Evolutionary conservation across 2,888 invertebrate genomes (phyloP), one percentile per base, ranked within the genome.

Genomic region (Morpho achilles): DNA sequence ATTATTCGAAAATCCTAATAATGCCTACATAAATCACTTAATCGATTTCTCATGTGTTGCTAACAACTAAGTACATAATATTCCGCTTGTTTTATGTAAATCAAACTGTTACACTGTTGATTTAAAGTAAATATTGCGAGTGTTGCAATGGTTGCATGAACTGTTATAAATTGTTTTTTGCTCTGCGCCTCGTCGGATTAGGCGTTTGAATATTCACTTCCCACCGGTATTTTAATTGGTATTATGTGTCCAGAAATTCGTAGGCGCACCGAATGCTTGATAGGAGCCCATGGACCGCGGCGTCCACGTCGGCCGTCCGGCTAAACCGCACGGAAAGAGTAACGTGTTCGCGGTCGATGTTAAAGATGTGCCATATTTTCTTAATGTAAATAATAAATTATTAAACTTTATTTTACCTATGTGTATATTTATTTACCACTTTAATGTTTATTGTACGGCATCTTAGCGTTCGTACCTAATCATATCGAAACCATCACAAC

Each of bases 201-300:
- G 63, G 55, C 80, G 79, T 43, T 79, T 76, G 78, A 85, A 84
- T 84, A 84, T 81, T 78, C 83, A 82, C 77, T 87, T 88, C 89
- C 89, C 89, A 89, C 89, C 89, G 89, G 85, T 89, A 88, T 87
- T 85, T 82, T 89, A 86, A 90, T 90, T 90, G 89, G 89, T 87
- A 86, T 86, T 85, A 84, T 80, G 50, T 54, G 45, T 45, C 55
- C 77, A 77, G 67, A 84, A 84, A 83, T 70, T 82, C 45, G 60
- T 60, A 59, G 59, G 64, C 61, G 65, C 64, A 64, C 56, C 50
- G 59, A 59, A 60, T 60, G 57, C 62, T 64, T 40, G 53, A 47
- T 39, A 40, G 47, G 23, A 22, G 22, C 64, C 67, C 59, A 64
- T 77, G 8, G 53, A 32, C 32, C 32, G 32, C 32, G 32, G 32